phyloP scores from a whole-genome alignment of 2,113 vertebrate species.

The Oxygymnocypris stewartii region DNA sequence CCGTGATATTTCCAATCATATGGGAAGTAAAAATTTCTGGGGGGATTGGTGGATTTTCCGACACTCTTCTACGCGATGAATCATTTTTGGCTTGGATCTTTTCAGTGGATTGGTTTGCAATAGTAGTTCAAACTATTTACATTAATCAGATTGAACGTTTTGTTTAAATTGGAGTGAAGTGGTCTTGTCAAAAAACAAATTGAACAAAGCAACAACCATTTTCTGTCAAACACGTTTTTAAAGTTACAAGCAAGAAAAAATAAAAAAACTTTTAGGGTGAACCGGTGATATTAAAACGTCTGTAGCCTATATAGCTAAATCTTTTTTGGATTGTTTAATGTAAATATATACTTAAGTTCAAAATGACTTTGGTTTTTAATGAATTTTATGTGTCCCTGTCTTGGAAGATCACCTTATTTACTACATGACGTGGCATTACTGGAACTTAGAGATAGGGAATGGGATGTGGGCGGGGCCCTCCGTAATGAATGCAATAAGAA shows the following conservation, averaged over 20 bases:
- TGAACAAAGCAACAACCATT: background rate
- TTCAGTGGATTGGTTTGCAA: background rate
- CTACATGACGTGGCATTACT: background rate
- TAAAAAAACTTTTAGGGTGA: background rate
- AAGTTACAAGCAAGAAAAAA: background rate
- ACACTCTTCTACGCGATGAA: background rate
- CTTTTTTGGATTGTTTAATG: background rate
- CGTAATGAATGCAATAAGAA: background rate
- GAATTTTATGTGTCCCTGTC: background rate
- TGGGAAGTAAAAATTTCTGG: background rate
- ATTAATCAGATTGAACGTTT: background rate
- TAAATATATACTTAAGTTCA: background rate
- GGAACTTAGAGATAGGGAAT: background rate
- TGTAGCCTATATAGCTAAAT: background rate
- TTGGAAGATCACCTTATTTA: background rate
- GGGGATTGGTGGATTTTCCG: background rate
- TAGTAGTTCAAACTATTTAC: background rate
- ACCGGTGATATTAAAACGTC: background rate
- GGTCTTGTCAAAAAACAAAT: background rate
- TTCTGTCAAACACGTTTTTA: background rate
- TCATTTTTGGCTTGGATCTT: background rate
- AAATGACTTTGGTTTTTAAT: background rate
- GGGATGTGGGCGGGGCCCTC: background rate
- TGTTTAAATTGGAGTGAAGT: background rate
- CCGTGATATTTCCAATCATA: background rate